A percentile compares a stretch with the other conserved stretches of the same genome.
phyloP scores from a whole-genome alignment of 2,113 vertebrate genomes.

The Ictidomys tridecemlineatus region DNA sequence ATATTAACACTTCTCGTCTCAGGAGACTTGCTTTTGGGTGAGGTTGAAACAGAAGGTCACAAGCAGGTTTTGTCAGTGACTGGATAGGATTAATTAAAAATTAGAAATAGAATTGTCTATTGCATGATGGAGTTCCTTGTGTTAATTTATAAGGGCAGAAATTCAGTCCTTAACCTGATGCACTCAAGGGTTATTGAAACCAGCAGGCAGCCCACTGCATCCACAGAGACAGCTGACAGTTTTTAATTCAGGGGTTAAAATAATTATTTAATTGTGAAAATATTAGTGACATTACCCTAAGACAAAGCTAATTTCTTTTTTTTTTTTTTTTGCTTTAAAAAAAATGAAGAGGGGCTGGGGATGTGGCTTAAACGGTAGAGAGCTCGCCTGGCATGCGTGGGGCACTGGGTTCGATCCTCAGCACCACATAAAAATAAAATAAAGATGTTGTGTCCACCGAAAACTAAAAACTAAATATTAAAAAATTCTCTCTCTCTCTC shows the following conservation, averaged over 20 bases:
- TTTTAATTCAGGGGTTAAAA: slow-evolving; percentile 66
- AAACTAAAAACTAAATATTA: too few relatives aligned
- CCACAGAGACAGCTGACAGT: slow-evolving; percentile 73
- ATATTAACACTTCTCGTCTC: slow-evolving; percentile 79
- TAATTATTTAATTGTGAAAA: slow-evolving; percentile 76
- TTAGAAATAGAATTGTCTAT: slow-evolving; percentile 85
- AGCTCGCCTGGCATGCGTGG: too few relatives aligned
- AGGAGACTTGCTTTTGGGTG: slow-evolving; percentile 73
- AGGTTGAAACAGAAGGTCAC: slow-evolving; percentile 84
- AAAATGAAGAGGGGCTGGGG: too few relatives aligned
- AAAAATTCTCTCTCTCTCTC: too few relatives aligned
- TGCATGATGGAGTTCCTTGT: slow-evolving; percentile 81
- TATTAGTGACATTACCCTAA: slow-evolving; percentile 69
- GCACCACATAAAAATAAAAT: too few relatives aligned
- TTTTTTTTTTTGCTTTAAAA: too few relatives aligned
- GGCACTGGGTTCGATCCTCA: too few relatives aligned
- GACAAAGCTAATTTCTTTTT: slow-evolving; percentile 43
- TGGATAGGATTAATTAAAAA: slow-evolving; percentile 86
- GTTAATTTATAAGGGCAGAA: slow-evolving; percentile 85
- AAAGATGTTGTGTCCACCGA: too few relatives aligned
- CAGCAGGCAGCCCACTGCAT: slow-evolving; percentile 77
- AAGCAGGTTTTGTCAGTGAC: slow-evolving; percentile 81
- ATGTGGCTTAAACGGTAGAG: too few relatives aligned
- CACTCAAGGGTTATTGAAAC: slow-evolving; percentile 83
- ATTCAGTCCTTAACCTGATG: slow-evolving; percentile 84